phyloP scores from a whole-genome alignment of 1,140 invertebrate genomes.

The Patella vulgata region DNA sequence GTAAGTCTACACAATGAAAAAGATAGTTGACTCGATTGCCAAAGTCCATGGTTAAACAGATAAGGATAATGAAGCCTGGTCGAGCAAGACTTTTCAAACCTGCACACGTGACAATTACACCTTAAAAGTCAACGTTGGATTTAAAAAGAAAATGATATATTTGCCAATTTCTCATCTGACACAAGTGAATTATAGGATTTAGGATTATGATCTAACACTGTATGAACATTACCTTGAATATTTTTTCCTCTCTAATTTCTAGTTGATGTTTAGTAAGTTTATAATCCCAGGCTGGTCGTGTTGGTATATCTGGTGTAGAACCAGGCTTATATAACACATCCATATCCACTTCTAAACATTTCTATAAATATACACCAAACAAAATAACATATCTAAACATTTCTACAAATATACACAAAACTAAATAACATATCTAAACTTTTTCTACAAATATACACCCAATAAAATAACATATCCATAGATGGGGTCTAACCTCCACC shows the following conservation, averaged over 20 bases:
- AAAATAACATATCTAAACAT: neutral
- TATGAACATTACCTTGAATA: conserved; percentile 62
- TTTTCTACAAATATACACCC: too few species aligned
- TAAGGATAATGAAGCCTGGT: neutral
- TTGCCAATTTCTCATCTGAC: too few species aligned
- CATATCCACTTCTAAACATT: conserved; percentile 74
- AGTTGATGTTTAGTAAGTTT: conserved; percentile 77
- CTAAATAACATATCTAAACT: neutral
- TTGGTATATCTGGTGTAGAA: conserved; percentile 78
- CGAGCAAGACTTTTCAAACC: too few species aligned
- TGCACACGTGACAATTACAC: too few species aligned
- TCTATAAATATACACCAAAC: conserved; percentile 33
- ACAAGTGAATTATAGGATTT: conserved; percentile 1
- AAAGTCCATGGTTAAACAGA: too few species aligned
- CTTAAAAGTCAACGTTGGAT: too few species aligned
- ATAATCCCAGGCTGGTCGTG: conserved; percentile 83
- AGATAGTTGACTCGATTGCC: too few species aligned
- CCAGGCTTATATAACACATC: conserved; percentile 79
- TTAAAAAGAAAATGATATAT: too few species aligned
- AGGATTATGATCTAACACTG: neutral
- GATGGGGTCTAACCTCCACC: too few species aligned
- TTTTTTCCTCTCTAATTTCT: conserved; percentile 71
- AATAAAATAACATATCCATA: too few species aligned
- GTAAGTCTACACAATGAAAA: too few species aligned
- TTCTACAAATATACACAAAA: conserved; percentile 31